Base-by-base conservation (phyloP, 2,888 invertebrate species). In the Trypoxylon attenuatum region DNA sequence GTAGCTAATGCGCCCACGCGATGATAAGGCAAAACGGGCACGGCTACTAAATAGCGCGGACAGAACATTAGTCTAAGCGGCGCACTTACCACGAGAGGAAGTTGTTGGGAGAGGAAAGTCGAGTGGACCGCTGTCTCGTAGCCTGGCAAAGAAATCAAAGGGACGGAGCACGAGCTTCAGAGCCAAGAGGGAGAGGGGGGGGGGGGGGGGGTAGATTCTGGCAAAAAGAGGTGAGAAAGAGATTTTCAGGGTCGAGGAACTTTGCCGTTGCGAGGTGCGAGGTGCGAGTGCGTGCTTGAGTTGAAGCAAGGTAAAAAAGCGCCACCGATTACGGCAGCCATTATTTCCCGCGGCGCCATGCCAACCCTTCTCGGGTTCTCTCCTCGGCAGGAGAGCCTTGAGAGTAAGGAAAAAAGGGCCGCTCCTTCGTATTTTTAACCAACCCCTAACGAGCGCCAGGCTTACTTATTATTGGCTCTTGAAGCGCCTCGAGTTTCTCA, bases 401-500 rank as follows among this genome's bases (percentile, higher is more conserved):
- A 33, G 57, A 57, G 10, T 45, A 51, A 55, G 19, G n/a, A 45
- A 62, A 64, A 60, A 39, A 57, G 51, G 39, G 60, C 43, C 25
- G 51, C 45, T 57, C 39, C 57, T 74, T 72, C 60, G 61, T 74
- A 72, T 72, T 68, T 76, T 75, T 72, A 77, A 77, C 55, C 66
- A 76, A 74, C 71, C 69, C 42, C 63, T 77, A 79, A 78, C 72
- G 70, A 81, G 71, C 50, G 51, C 41, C 59, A 38, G 65, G 71
- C 63, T 71, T 74, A 71, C 71, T 76, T 71, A 76, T 80, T 79
- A 80, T 76, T 77, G 68, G 68, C 61, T 61, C 69, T 66, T 38
- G 33, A 63, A 62, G 41, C 33, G 47, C 59, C 68, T 71, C 64
- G 60, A 66, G 65, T 71, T 69, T 68, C 68, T 59, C 67, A 65